Base-by-base conservation (phyloP, 2,797 vertebrate species). In the Buceros bicornis region DNA sequence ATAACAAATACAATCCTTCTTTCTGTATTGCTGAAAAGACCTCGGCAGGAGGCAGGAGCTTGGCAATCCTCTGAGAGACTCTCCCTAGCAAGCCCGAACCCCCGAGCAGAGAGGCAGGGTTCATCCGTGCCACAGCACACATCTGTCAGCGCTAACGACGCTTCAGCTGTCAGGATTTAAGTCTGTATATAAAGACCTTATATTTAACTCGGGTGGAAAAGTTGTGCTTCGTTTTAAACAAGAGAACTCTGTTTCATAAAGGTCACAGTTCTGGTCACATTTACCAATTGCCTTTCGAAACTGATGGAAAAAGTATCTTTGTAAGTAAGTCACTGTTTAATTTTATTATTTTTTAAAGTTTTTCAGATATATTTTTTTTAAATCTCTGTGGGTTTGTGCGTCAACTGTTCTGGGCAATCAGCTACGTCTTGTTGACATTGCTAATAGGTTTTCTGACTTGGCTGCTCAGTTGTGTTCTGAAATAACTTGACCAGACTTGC, bases 391-490 rank as follows among this genome's bases (percentile, higher is more conserved):
- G 80, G 73, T 79, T 84, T 95, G 73, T 94, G 94, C 48, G 15
- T 96, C 93, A 96, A 64, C 94, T 72, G 73, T 93, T 95, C 95
- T 94, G 93, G 87, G 93, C 90, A 89, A 93, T 91, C 84, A 82
- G 77, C 89, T 96, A n/a, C 0, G 1, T 94, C 93, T 91, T 93
- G 87, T 81, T 95, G 95, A 96, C 82, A 83, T 31, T 71, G 91
- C 93, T 96, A 94, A 91, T 50, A 77, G 82, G 82, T 83, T 90
- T 90, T 96, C 82, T 90, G 93, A 93, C 89, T 97, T 96, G 94
- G 96, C 96, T 96, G 85, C 80, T 95, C 45, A n/a, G 70, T 33
- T 87, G 66, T 43, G 77, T 26, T 96, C 93, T 94, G 93, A 96
- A 95, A 89, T 91, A 95, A 96, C 85, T 95, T 45, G 6, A 90